Conservation (phyloP, 1,140 invertebrate species). For the Eulimnadia texana region DNA sequence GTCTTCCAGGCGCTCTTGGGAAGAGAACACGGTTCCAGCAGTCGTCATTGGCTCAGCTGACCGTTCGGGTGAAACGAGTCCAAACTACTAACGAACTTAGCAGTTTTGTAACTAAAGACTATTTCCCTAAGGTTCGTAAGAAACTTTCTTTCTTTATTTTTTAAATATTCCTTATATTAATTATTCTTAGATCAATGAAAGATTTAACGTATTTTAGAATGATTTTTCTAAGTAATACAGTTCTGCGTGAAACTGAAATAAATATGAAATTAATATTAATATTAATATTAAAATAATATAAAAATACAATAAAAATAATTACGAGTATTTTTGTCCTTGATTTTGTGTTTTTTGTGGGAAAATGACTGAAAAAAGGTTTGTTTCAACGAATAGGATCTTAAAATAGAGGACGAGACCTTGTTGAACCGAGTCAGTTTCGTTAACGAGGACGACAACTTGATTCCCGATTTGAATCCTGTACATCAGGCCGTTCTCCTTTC, state of each 20-base stretch:
- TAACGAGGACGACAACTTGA: constrained; percentile 36
- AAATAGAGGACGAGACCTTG: constrained; percentile 68
- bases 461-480: constrained; percentile 44
- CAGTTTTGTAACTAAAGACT: constrained; percentile 29
- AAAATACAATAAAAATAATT: constrained; percentile 31
- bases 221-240: no score
- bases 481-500: constrained; percentile 65
- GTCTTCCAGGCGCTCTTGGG: constrained; percentile 51
- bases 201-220: no score
- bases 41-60: constrained; percentile 61
- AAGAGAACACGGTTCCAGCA: constrained; percentile 79
- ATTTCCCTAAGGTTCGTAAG: constrained; percentile 31
- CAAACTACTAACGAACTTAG: constrained; percentile 23
- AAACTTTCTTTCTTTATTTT: no score
- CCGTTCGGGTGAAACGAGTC: constrained; percentile 43
- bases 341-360: no score
- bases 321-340: neutral
- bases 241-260: no score
- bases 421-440: constrained; percentile 59
- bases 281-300: no score
- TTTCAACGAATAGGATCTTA: constrained; percentile 34
- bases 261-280: no score
- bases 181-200: no score
- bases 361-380: constrained; percentile 9
- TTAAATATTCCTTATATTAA: no score